Conservation (phyloP, 2,797 vertebrate species). For the Liasis olivaceus region DNA sequence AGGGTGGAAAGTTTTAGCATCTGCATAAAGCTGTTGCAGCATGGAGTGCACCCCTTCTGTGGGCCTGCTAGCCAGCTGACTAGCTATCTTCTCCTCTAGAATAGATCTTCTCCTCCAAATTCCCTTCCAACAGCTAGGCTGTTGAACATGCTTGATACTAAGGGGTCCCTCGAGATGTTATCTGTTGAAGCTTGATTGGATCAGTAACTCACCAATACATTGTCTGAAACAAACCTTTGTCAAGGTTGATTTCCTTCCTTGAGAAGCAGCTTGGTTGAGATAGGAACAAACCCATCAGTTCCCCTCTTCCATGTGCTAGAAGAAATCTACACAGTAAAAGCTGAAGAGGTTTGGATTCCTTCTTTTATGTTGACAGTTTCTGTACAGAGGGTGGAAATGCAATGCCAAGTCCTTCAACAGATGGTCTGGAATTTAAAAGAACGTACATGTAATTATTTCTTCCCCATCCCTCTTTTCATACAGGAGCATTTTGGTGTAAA, state of each 20-base stretch:
- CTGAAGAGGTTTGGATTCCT: not conserved
- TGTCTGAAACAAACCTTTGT: not conserved
- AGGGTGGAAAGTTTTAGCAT: not conserved
- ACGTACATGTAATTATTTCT: not conserved
- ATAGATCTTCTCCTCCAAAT: not conserved
- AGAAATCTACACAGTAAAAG: not conserved
- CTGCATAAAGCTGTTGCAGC: not conserved
- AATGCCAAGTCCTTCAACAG: not conserved
- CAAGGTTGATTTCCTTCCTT: not conserved
- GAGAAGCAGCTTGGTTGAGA: not conserved
- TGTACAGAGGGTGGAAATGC: not conserved
- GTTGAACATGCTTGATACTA: not conserved
- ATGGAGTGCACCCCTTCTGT: not conserved
- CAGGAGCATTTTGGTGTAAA: conserved; percentile 46
- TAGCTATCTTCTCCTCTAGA: not conserved
- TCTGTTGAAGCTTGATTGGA: not conserved
- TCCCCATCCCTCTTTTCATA: not conserved
- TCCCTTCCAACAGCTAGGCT: not conserved
- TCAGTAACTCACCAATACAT: not conserved
- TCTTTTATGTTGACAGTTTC: not conserved
- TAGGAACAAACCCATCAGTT: no score
- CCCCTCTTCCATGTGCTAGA: not conserved
- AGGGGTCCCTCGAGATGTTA: not conserved
- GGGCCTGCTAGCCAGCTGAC: not conserved
- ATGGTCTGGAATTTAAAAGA: not conserved